phyloP scores from a whole-genome alignment of 2,113 vertebrate species.

The Ophiodon elongatus region DNA sequence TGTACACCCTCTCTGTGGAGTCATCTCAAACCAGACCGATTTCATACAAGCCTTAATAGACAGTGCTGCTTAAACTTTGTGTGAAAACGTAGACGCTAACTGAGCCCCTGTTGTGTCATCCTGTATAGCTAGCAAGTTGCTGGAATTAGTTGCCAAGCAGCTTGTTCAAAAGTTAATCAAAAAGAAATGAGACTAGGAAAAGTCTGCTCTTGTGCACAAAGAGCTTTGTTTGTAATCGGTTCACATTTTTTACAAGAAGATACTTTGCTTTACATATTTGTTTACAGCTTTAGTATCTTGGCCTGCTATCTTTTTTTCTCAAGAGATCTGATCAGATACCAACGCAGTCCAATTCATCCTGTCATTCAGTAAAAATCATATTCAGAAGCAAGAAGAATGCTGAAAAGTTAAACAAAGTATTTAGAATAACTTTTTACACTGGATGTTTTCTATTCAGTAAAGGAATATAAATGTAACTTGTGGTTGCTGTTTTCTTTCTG shows the following conservation, averaged over 20 bases:
- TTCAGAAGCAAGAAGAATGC: slow-evolving; percentile 22
- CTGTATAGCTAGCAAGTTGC: slow-evolving; percentile 25
- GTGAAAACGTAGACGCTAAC: slow-evolving; percentile 54
- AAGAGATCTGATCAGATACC: background rate
- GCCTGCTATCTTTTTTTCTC: background rate
- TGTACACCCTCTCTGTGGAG: slow-evolving; percentile 22
- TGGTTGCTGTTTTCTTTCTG: background rate
- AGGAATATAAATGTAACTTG: slow-evolving; percentile 24
- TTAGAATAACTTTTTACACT: slow-evolving; percentile 36
- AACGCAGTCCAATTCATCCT: slow-evolving; percentile 1
- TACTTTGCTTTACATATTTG: slow-evolving; percentile 36
- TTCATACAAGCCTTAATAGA: slow-evolving; percentile 80
- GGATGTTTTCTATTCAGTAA: slow-evolving; percentile 52
- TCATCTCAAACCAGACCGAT: slow-evolving; percentile 49
- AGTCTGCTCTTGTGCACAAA: slow-evolving; percentile 7
- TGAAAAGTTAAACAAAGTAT: slow-evolving; percentile 23
- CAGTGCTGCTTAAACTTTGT: slow-evolving; percentile 68
- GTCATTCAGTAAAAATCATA: slow-evolving; percentile 3
- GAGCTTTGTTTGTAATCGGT: slow-evolving; percentile 13
- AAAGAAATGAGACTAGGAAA: slow-evolving; percentile 7
- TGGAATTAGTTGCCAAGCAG: slow-evolving; percentile 23
- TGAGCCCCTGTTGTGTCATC: slow-evolving; percentile 17
- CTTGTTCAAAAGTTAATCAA: slow-evolving; percentile 29
- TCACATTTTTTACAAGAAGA: slow-evolving; percentile 14
- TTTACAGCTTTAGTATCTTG: slow-evolving; percentile 25